Percentiles rank a stretch among this genome's conserved stretches.
These are phyloP conservation scores for Thripadectes ignobilis DNA, from an alignment of 2,797 vertebrate species.

Conservation along the genomic window DNA sequence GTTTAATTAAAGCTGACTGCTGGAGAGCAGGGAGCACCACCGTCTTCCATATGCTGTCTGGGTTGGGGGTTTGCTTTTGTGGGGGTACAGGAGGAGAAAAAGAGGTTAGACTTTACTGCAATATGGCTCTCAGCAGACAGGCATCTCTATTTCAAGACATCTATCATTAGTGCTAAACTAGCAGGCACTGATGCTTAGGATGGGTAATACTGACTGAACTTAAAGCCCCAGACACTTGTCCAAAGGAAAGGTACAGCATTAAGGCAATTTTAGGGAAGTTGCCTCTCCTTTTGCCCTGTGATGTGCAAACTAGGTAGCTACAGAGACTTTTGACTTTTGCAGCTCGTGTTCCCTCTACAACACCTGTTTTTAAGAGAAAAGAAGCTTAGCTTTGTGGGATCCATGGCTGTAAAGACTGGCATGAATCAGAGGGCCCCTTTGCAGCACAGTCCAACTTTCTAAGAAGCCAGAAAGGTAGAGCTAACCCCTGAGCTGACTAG, in stretches of 20 bases:
- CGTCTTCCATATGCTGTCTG: neutral
- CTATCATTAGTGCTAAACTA: neutral
- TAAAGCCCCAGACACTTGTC: neutral
- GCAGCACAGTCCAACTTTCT: neutral
- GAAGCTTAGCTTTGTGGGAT: neutral
- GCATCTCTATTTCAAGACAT: neutral
- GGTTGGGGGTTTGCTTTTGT: neutral
- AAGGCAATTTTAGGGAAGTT: neutral
- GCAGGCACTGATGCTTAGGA: neutral
- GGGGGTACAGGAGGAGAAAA: neutral
- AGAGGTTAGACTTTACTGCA: neutral
- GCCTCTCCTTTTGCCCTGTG: neutral
- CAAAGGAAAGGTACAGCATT: neutral
- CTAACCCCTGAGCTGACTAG: neutral
- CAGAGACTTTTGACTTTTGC: neutral
- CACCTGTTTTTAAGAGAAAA: neutral
- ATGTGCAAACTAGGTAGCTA: neutral
- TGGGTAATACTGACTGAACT: neutral
- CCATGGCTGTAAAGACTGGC: neutral
- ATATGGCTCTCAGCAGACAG: neutral
- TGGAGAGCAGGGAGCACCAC: neutral
- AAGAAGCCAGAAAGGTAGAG: neutral
- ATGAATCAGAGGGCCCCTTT: neutral
- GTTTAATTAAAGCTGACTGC: conserved; percentile 33
- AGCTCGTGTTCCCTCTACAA: neutral